These are phyloP conservation scores for Clytia hemisphaerica DNA, from an alignment of 30 jellyfish, hydroid and myxozoan species.

Conservation along the genomic window DNA sequence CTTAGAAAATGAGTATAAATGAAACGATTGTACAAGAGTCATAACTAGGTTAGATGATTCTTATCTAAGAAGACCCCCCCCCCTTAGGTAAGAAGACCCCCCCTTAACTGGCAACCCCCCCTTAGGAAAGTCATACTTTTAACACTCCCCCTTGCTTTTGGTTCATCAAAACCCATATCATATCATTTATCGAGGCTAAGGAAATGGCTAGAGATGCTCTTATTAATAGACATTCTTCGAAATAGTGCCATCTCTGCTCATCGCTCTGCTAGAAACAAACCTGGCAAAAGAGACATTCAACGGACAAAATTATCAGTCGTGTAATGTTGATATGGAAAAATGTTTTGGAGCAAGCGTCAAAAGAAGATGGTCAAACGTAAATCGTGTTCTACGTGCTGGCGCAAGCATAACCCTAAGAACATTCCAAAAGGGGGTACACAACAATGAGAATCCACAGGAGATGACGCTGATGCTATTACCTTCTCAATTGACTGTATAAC, in stretches of 20 bases:
- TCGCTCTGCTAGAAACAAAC: not conserved
- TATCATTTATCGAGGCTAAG: not conserved
- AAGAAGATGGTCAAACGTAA: slow-evolving; percentile 3
- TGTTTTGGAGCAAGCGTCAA: not conserved
- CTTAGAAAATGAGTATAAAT: too few species aligned
- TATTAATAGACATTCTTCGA: not conserved
- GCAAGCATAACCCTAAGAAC: not conserved
- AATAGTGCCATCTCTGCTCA: too few species aligned
- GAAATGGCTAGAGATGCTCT: slow-evolving; percentile 6
- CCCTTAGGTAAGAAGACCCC: too few species aligned
- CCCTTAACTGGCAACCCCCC: too few species aligned
- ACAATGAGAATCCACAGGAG: not conserved
- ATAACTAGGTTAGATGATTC: too few species aligned
- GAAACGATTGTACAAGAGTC: too few species aligned
- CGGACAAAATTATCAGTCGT: not conserved
- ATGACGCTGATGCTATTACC: not conserved
- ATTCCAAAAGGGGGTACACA: too few species aligned
- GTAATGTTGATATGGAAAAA: not conserved
- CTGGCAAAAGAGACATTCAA: not conserved
- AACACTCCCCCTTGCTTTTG: too few species aligned
- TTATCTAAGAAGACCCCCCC: too few species aligned
- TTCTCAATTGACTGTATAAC: not conserved
- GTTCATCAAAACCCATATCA: not conserved
- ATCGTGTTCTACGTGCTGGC: not conserved
- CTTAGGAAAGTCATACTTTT: too few species aligned